These are phyloP conservation scores for Haliclystus octoradiatus DNA, from an alignment of 30 jellyfish, hydroid and myxozoan genomes.

Conservation along the genomic window DNA sequence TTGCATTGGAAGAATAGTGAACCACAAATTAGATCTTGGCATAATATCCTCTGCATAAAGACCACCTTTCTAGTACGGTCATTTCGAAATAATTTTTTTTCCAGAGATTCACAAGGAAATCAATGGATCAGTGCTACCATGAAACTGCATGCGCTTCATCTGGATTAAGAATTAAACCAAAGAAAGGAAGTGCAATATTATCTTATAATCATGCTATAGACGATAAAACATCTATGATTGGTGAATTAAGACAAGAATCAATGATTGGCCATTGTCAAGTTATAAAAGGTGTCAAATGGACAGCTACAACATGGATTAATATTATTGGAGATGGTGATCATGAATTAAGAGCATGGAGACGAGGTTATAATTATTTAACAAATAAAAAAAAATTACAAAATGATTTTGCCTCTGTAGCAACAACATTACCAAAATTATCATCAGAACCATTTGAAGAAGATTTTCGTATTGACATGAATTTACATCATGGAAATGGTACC, in stretches of 20 bases:
- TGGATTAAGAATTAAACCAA: conserved; percentile 60
- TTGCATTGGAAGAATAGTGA: no score
- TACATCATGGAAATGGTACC: conserved; percentile 24
- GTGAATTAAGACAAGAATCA: conserved; percentile 65
- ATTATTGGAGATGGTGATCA: conserved; percentile 90
- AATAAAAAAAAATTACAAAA: conserved; percentile 23
- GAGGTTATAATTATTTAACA: conserved; percentile 75
- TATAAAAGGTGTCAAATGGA: conserved; percentile 71
- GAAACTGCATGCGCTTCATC: conserved; percentile 50
- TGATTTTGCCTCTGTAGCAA: conserved; percentile 42
- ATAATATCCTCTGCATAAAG: no score
- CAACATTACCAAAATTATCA: conserved; percentile 22
- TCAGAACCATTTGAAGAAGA: conserved; percentile 67
- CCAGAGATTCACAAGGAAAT: conserved; percentile 37
- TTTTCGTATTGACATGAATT: conserved; percentile 25
- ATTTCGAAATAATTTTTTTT: background rate
- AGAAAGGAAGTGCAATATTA: conserved; percentile 86
- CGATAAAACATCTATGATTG: conserved; percentile 73
- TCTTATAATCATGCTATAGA: conserved; percentile 80
- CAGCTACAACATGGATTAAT: conserved; percentile 79
- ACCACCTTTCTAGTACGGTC: no score
- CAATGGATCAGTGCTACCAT: conserved; percentile 49
- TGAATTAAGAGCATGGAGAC: conserved; percentile 95
- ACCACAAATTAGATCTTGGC: no score
- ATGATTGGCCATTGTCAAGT: conserved; percentile 87